These are phyloP conservation scores for Silurus lanzhouensis DNA, from an alignment of 2,797 vertebrate genomes.

Conservation along the genomic window DNA sequence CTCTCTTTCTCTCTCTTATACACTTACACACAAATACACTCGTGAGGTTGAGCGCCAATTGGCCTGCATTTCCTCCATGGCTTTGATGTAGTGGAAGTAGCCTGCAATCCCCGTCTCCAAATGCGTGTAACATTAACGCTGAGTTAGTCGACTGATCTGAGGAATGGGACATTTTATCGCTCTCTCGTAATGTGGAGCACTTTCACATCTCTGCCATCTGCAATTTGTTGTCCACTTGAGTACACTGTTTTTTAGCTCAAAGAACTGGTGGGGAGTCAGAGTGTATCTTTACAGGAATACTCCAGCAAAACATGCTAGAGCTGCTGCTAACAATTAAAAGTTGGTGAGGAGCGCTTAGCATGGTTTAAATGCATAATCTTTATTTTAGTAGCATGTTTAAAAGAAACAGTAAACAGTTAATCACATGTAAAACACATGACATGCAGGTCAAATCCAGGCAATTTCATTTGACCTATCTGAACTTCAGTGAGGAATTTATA, in stretches of 20 bases:
- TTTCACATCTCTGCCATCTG: constrained; percentile 47
- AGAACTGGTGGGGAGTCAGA: neutral
- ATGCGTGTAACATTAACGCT: constrained; percentile 60
- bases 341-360: neutral
- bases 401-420: neutral
- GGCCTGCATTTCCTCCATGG: constrained; percentile 62
- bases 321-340: neutral
- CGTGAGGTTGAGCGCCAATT: constrained; percentile 62
- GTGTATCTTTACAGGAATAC: constrained; percentile 19
- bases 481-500: neutral
- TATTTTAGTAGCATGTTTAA: neutral
- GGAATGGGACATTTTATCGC: constrained; percentile 49
- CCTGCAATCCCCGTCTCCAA: constrained; percentile 55
- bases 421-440: neutral
- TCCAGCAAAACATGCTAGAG: constrained; percentile 9
- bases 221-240: constrained; percentile 49
- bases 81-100: constrained; percentile 54
- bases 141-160: constrained; percentile 51
- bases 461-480: neutral
- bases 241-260: constrained; percentile 17
- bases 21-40: constrained; percentile 23
- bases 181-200: constrained; percentile 50
- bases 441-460: neutral
- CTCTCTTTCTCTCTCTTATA: neutral
- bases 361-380: neutral